phyloP scores from a whole-genome alignment of 2,113 vertebrate species.

The Zosterops pallidus region DNA sequence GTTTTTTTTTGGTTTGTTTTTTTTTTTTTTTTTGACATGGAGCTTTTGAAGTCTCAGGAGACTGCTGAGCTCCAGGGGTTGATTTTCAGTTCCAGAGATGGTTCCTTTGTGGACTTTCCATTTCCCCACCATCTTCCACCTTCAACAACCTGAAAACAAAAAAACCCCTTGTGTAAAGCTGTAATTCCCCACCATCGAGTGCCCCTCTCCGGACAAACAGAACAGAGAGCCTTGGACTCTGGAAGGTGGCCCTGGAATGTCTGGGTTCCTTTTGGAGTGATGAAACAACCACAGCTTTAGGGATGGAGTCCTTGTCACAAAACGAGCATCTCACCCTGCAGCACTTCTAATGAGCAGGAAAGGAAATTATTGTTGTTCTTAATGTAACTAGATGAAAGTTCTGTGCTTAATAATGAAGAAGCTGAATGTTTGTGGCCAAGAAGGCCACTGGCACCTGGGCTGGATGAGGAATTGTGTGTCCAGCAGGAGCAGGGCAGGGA shows the following conservation, averaged over 20 bases:
- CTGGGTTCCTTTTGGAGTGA: background rate
- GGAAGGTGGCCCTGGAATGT: background rate
- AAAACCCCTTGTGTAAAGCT: background rate
- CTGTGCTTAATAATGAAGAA: background rate
- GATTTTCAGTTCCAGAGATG: background rate
- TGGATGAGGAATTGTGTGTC: background rate
- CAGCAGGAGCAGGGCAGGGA: background rate
- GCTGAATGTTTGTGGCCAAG: background rate
- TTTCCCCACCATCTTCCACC: background rate
- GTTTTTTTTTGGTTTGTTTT: background rate
- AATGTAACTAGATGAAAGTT: background rate
- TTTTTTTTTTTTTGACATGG: background rate
- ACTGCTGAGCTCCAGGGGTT: background rate
- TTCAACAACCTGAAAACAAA: background rate
- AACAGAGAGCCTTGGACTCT: background rate
- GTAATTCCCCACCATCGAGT: rapidly evolving
- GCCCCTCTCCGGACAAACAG: background rate
- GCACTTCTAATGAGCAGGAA: background rate
- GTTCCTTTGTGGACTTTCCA: background rate
- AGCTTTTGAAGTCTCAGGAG: background rate
- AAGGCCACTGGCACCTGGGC: rapidly evolving
- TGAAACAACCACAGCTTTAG: background rate
- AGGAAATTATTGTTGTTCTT: background rate
- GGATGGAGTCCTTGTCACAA: background rate
- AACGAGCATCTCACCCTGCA: background rate